Evolutionary conservation across 2,113 vertebrate species (phyloP), one percentile per base, ranked within the genome.

Genomic region (Nothobranchius kuhntae): DNA sequence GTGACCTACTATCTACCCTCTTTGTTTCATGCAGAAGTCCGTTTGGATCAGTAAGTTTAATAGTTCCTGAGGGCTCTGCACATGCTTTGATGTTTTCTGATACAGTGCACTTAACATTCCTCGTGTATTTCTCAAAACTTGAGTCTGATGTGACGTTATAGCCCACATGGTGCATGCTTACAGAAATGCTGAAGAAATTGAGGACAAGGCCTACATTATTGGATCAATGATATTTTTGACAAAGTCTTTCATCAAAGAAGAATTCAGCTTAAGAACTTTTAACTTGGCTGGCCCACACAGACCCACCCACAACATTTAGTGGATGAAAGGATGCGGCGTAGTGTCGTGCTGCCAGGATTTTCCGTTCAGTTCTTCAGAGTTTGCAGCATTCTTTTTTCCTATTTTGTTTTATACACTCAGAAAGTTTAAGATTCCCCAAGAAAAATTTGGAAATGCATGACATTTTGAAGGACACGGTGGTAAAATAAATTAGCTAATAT

Each of bases 21-120:
- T 91, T 83, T 89, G 77, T 84, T 83, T 86, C 72, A 68, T 38
- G 24, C 82, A 66, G 47, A 69, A 83, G 80, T 83, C 76, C 77
- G 58, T 75, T 65, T 74, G 86, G 89, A 78, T 89, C 91, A 89
- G 89, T 89, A 81, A 87, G 87, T 91, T 92, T 84, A 91, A 61
- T 9, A 64, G 66, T 65, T 84, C 77, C 77, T 65, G 0, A 14
- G 54, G 80, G 73, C 77, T 62, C 11, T 12, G 50, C 59, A 72
- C 65, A 75, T 82, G 70, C 86, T 87, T 88, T 92, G 79, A 91
- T 87, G 80, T 86, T 84, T 83, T 81, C 70, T 65, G 73, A 84
- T 83, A 81, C 57, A 42, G 58, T 47, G 58, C 83, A 84, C 87
- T 90, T 87, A 88, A 86, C 82, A 86, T 90, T 89, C 89, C 86